phyloP scores from a whole-genome alignment of 2,888 invertebrate genomes.

The Frankliniella intonsa region DNA sequence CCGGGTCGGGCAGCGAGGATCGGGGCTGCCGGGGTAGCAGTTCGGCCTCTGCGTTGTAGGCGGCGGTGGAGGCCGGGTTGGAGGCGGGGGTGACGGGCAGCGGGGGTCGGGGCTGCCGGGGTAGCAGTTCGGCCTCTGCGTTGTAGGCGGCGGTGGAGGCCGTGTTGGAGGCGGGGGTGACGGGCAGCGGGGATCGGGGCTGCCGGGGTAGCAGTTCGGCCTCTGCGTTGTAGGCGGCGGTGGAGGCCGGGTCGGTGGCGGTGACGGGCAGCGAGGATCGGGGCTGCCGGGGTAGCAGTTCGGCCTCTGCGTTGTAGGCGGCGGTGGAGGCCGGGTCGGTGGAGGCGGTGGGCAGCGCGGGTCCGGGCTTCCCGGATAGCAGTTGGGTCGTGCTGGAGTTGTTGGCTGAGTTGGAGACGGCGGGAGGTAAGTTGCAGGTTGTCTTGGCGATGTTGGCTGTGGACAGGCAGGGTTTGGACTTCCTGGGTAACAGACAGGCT shows the following conservation, averaged over 20 bases:
- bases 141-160: background rate
- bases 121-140: background rate
- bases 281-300: background rate
- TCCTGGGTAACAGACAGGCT: background rate
- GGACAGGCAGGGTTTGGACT: too few relatives aligned
- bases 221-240: background rate
- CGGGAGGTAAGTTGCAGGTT: constrained; percentile 36
- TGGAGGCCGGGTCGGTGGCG: background rate
- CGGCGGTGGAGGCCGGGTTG: constrained; percentile 34
- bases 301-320: constrained; percentile 5
- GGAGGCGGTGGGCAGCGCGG: background rate
- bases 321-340: background rate
- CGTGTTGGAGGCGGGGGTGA: background rate
- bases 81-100: constrained; percentile 41
- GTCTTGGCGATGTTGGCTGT: too few relatives aligned
- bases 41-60: constrained; percentile 32
- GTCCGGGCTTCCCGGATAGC: background rate
- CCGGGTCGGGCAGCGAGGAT: background rate
- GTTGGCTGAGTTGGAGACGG: constrained; percentile 32
- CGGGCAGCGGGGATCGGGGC: background rate
- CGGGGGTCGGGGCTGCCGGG: constrained; percentile 42
- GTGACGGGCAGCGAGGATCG: background rate
- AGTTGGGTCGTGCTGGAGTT: background rate
- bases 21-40: background rate
- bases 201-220: background rate